phyloP scores from a whole-genome alignment of 2,113 vertebrate genomes.

The Aptenodytes forsteri region DNA sequence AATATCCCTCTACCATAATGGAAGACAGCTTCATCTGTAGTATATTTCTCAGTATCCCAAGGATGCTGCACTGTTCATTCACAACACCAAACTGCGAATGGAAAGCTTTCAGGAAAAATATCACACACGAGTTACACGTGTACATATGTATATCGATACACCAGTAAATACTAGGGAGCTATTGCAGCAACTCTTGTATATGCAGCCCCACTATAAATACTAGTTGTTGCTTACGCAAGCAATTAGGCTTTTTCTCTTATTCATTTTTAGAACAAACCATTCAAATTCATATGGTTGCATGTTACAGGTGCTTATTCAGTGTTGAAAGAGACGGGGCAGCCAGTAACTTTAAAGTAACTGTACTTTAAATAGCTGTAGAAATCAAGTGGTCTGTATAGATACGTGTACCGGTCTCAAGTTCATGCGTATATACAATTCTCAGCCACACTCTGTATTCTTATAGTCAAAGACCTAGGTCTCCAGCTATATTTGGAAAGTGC shows the following conservation, averaged over 20 bases:
- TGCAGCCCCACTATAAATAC: not conserved
- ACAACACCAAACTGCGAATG: not conserved
- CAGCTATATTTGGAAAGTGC: not conserved
- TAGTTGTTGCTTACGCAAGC: not conserved
- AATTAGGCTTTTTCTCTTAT: not conserved
- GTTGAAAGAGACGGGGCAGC: not conserved
- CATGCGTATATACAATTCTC: not conserved
- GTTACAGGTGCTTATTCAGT: not conserved
- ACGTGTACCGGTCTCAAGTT: not conserved
- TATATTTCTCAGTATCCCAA: not conserved
- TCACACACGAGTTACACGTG: accelerated
- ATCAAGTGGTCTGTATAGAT: not conserved
- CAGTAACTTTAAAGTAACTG: not conserved
- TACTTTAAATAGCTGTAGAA: not conserved
- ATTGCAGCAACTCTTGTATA: not conserved
- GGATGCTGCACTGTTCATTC: not conserved
- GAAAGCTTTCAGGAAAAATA: not conserved
- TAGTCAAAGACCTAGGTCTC: not conserved
- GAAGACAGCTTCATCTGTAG: not conserved
- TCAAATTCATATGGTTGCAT: not conserved
- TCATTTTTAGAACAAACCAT: not conserved
- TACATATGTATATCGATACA: accelerated
- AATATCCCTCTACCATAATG: not conserved
- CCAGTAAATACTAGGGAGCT: not conserved
- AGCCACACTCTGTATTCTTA: not conserved